Evolutionary conservation across 2,888 invertebrate genomes (phyloP), one percentile per base, ranked within the genome.

Genomic region (Eulithis testata): DNA sequence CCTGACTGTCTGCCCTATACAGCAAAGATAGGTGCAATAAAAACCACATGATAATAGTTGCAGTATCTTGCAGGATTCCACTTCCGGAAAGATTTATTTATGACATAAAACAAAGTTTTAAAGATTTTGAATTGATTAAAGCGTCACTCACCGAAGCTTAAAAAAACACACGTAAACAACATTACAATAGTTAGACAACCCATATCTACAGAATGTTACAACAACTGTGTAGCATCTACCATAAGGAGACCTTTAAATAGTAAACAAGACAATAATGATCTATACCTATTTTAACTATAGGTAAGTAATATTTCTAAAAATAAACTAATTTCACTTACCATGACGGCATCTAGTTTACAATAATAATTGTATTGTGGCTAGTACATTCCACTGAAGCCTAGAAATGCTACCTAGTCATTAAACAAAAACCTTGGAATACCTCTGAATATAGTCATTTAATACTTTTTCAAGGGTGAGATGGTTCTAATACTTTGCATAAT

Each of bases 91-190:
- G 21, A n/a, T n/a, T n/a, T n/a, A n/a, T n/a, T n/a, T n/a, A n/a
- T n/a, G n/a, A n/a, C n/a, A n/a, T n/a, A n/a, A n/a, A n/a, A n/a
- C 21, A 21, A 21, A 21, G 21, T 21, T 21, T 21, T 21, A 21
- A 21, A 21, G 21, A 21, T 21, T 31, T 31, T 31, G 31, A 21
- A 21, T 21, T 21, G 21, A 21, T 21, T 21, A 21, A 12, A 5
- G 6, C 7, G 31, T n/a, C 9, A 60, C 60, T 70, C 40, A 70
- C 67, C 65, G 45, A 55, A 58, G 12, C 65, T 55, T 1, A 63
- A 3, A 14, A 58, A 58, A 31, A 51, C 60, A 44, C 50, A 64
- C 44, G 68, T 9, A 0, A 68, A 57, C 9, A 68, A 52, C 49
- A 57, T 14, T 11, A 70, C 63, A 47, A 57, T 45, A 44, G 63